A percentile compares a stretch with the other conserved stretches of the same genome.
Evolutionary conservation across 2,888 invertebrate genomes (phyloP).

Genomic region (Invenusta paracnida): DNA sequence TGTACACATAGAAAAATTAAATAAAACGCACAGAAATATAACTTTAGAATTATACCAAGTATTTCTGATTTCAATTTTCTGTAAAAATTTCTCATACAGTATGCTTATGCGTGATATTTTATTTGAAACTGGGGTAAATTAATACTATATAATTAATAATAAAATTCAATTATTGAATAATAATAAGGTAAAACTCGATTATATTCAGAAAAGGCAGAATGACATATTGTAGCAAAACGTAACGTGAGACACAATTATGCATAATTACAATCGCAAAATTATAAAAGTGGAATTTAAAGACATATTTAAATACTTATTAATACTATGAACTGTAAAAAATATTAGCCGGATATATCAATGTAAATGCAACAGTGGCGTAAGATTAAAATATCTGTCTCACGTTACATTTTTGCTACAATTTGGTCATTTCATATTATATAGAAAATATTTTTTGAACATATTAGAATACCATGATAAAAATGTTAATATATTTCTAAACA

Average conservation of each 20-base stretch:
- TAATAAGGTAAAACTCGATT: neutral
- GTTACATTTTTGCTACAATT: no score
- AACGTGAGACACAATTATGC: neutral
- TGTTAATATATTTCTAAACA: no score
- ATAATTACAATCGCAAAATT: neutral
- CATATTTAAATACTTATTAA: neutral
- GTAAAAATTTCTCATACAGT: neutral
- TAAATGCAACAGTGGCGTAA: no score
- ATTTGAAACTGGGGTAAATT: neutral
- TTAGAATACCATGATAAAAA: no score
- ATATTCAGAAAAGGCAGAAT: neutral
- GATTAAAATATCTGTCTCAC: no score
- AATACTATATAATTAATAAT: neutral
- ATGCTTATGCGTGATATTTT: no score
- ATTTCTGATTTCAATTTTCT: neutral
- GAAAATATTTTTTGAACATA: no score
- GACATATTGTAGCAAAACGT: neutral
- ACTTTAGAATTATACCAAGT: neutral
- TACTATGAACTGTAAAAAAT: no score
- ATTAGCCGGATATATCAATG: no score
- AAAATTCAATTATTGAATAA: neutral
- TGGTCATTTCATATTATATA: no score
- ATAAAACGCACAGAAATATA: neutral
- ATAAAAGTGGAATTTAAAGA: neutral
- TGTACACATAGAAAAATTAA: neutral